These are phyloP conservation scores for Phorcus lineatus DNA, from an alignment of 2,888 invertebrate genomes.

Conservation along the genomic window DNA sequence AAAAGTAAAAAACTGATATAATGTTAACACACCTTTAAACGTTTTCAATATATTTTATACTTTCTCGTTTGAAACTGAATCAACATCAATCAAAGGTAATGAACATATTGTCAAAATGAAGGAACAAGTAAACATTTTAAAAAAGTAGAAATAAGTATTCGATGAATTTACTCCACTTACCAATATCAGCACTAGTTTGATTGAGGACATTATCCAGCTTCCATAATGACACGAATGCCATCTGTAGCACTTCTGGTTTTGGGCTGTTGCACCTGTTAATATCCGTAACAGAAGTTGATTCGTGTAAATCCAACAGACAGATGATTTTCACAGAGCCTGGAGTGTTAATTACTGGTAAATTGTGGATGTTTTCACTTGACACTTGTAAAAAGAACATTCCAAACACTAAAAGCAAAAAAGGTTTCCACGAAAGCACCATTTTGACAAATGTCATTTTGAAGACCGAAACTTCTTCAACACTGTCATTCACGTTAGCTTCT, in stretches of 20 bases:
- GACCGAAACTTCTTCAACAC: background rate
- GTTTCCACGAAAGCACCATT: background rate
- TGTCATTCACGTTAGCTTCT: background rate
- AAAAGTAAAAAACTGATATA: too few relatives aligned
- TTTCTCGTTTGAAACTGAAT: too few relatives aligned
- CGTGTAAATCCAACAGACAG: slow-evolving; percentile 1
- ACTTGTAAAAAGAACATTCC: background rate
- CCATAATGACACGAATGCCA: background rate
- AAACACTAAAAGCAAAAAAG: background rate
- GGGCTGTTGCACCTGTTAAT: background rate
- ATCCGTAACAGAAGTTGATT: background rate
- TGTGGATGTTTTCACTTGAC: background rate
- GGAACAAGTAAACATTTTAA: too few relatives aligned
- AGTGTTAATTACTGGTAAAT: background rate
- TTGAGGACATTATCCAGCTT: background rate
- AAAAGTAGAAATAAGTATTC: background rate
- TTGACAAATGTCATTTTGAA: background rate
- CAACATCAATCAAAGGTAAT: too few relatives aligned
- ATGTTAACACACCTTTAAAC: too few relatives aligned
- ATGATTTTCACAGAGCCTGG: background rate
- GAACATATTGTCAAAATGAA: too few relatives aligned
- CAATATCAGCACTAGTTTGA: background rate
- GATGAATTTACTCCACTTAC: too few relatives aligned
- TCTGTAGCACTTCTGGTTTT: background rate
- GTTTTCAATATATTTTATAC: too few relatives aligned